These are phyloP conservation scores for Phylloscopus trochilus DNA, from an alignment of 2,113 vertebrate genomes.

Conservation along the genomic window DNA sequence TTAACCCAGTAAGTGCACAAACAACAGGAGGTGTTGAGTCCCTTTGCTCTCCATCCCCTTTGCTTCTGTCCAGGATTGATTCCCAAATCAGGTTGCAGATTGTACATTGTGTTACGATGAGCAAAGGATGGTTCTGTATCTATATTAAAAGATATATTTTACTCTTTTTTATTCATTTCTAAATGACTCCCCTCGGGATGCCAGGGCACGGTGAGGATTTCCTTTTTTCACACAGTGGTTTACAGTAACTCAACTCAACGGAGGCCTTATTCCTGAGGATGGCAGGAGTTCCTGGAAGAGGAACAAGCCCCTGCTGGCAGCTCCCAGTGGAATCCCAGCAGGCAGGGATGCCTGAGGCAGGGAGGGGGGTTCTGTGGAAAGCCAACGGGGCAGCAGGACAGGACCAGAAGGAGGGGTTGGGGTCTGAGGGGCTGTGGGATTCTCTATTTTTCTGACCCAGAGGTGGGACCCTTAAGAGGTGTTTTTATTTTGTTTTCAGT, in stretches of 20 bases:
- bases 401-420: background rate
- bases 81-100: background rate
- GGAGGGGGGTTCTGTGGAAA: background rate
- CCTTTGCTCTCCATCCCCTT: background rate
- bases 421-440: background rate
- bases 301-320: background rate
- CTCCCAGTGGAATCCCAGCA: background rate
- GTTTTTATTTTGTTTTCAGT: background rate
- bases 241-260: background rate
- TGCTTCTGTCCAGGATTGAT: background rate
- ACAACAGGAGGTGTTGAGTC: background rate
- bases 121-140: background rate
- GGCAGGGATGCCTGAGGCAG: background rate
- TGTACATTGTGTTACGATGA: background rate
- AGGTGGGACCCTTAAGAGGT: background rate
- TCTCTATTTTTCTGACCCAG: background rate
- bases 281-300: background rate
- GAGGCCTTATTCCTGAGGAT: slow-evolving; percentile 56
- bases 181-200: background rate
- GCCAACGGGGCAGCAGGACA: background rate
- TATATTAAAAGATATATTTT: background rate
- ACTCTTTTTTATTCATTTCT: slow-evolving; percentile 38
- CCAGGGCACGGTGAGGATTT: background rate
- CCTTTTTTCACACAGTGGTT: background rate
- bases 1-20: background rate